phyloP scores from a whole-genome alignment of 2,797 vertebrate genomes.

The Urosaurus nigricauda region DNA sequence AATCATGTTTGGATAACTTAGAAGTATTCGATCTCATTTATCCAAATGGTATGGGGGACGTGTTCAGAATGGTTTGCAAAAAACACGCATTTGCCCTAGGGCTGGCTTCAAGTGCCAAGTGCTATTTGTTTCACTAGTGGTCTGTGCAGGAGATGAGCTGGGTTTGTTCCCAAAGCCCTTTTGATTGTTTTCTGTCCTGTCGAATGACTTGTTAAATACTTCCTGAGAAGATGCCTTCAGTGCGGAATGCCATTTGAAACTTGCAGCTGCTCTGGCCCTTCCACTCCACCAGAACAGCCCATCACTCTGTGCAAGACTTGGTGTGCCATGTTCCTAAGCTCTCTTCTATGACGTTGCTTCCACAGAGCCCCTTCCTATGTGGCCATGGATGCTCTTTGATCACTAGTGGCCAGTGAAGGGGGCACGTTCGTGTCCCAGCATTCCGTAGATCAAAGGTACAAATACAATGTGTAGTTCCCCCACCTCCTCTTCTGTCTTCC shows the following conservation, averaged over 20 bases:
- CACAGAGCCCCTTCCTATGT: conserved; percentile 25
- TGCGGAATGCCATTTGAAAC: neutral
- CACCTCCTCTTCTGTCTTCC: conserved; percentile 37
- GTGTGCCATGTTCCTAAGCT: neutral
- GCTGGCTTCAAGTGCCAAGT: neutral
- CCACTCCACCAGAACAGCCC: neutral
- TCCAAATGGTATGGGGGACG: neutral
- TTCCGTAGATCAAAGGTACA: conserved; percentile 45
- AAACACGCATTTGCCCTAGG: neutral
- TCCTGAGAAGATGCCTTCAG: neutral
- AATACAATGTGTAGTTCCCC: conserved; percentile 18
- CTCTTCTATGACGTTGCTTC: conserved; percentile 39
- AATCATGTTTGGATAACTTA: neutral
- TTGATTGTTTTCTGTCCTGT: neutral
- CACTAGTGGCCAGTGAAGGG: conserved; percentile 48
- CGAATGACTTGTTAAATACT: neutral
- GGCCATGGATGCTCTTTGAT: conserved; percentile 38
- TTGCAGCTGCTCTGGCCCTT: neutral
- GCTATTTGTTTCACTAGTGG: neutral
- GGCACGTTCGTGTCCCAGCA: conserved; percentile 38
- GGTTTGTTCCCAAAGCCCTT: neutral
- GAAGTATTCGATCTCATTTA: neutral
- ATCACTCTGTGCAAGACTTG: neutral
- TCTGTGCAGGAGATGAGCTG: neutral
- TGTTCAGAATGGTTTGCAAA: neutral